A percentile compares a stretch with the other conserved stretches of the same genome.
Evolutionary conservation across 2,113 vertebrate species (phyloP).

Genomic region (Cnemophilus loriae): DNA sequence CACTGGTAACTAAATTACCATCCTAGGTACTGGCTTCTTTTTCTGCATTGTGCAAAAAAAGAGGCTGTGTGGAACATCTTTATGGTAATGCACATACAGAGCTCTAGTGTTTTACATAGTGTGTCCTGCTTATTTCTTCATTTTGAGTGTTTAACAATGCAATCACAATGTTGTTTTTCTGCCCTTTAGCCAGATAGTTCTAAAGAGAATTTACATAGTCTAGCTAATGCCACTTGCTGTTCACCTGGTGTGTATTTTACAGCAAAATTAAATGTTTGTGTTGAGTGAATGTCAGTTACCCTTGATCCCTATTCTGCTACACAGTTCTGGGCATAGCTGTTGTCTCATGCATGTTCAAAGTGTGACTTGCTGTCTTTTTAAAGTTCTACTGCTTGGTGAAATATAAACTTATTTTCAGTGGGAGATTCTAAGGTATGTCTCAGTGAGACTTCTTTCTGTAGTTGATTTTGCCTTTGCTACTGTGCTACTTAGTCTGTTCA

Average conservation of each 20-base stretch:
- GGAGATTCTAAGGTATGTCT: not conserved
- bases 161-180: not conserved
- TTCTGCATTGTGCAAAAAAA: not conserved
- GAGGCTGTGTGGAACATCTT: not conserved
- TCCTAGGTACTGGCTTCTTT: not conserved
- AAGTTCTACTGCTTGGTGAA: not conserved
- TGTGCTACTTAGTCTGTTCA: not conserved
- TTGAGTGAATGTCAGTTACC: not conserved
- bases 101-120: not conserved
- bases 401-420: not conserved
- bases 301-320: not conserved
- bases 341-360: constrained; percentile 7
- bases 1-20: not conserved
- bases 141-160: constrained; percentile 46
- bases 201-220: not conserved
- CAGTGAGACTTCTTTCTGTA: not conserved
- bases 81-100: not conserved
- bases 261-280: not conserved
- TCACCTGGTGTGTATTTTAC: not conserved
- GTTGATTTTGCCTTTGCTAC: not conserved
- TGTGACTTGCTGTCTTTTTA: not conserved
- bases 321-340: not conserved
- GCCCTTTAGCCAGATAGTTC: not conserved
- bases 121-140: constrained; percentile 26
- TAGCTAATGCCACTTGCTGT: not conserved